phyloP scores from a whole-genome alignment of 2,113 vertebrate genomes.

The Notarius quadriscutis region DNA sequence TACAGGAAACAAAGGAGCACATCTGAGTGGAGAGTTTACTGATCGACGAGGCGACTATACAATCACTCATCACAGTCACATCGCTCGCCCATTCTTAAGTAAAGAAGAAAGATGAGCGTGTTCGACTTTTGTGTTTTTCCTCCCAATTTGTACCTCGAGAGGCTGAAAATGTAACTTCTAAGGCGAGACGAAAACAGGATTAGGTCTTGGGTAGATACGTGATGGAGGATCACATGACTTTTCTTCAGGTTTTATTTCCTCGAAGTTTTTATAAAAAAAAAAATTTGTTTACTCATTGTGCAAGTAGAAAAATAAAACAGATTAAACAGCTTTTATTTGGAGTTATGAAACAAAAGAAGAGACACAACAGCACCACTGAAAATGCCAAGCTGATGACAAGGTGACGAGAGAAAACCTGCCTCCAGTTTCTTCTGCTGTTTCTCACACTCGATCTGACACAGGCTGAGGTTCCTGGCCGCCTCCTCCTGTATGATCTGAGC shows the following conservation, averaged over 20 bases:
- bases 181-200: neutral
- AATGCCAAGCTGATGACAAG: neutral
- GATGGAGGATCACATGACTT: neutral
- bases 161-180: neutral
- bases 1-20: no score
- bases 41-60: no score
- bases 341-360: neutral
- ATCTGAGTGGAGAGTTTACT: no score
- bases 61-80: no score
- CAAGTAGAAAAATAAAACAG: neutral
- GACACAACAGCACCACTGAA: neutral
- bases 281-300: neutral
- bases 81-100: no score
- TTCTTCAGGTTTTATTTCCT: neutral
- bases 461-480: slow-evolving; percentile 84
- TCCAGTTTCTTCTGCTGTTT: slow-evolving; percentile 96
- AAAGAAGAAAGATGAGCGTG: no score
- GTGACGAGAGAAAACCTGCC: slow-evolving; percentile 70
- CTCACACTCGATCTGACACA: slow-evolving; percentile 94
- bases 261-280: no score
- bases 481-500: slow-evolving; percentile 90
- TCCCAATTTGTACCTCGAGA: neutral
- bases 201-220: neutral
- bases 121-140: no score
- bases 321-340: neutral